Percentiles rank a stretch among this genome's conserved stretches.
phyloP scores from a whole-genome alignment of 1,140 invertebrate genomes.

The Pararge aegeria region DNA sequence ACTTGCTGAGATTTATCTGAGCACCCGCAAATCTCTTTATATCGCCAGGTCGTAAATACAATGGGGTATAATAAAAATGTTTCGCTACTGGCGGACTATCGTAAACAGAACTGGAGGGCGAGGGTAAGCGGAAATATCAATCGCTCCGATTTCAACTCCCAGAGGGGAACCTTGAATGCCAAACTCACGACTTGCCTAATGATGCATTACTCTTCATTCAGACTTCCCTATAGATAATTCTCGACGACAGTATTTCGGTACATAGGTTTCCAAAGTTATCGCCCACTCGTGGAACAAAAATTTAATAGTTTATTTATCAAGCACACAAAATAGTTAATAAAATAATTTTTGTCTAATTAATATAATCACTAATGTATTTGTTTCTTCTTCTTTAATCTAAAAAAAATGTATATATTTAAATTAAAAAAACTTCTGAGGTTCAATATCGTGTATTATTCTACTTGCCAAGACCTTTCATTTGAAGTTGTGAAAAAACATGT shows the following conservation, averaged over 20 bases:
- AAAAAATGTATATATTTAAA: too few relatives aligned
- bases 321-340: too few relatives aligned
- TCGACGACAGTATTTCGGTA: constrained; percentile 14
- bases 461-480: too few relatives aligned
- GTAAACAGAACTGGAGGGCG: constrained; percentile 28
- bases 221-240: constrained; percentile 37
- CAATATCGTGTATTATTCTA: too few relatives aligned
- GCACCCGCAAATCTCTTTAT: constrained; percentile 12
- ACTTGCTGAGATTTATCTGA: constrained; percentile 1
- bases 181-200: constrained; percentile 70
- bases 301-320: too few relatives aligned
- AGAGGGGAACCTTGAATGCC: constrained; percentile 59
- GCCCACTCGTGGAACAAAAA: too few relatives aligned
- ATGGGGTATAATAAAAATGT: constrained; percentile 14
- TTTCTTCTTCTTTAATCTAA: too few relatives aligned
- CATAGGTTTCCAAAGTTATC: neutral
- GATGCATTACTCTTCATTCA: constrained; percentile 70
- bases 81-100: constrained; percentile 18
- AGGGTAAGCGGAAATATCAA: constrained; percentile 58
- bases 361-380: too few relatives aligned
- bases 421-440: too few relatives aligned
- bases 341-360: too few relatives aligned
- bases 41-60: constrained; percentile 1
- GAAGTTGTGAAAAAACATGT: too few relatives aligned
- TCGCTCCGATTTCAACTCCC: constrained; percentile 53